Base-by-base conservation (phyloP, 2,113 vertebrate genomes). In the Scomber scombrus region DNA sequence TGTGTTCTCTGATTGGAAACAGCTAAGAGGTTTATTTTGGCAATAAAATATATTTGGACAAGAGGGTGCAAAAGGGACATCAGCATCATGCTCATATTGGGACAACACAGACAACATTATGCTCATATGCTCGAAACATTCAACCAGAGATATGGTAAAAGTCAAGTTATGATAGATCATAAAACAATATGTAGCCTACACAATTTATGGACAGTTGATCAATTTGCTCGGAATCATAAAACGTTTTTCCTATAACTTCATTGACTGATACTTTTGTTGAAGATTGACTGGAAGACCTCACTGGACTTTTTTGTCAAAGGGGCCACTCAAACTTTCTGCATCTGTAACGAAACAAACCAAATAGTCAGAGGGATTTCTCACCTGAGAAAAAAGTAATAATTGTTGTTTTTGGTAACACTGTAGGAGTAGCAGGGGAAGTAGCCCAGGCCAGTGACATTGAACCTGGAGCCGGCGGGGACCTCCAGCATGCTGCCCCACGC, bases 401-500 rank as follows among this genome's bases (percentile, higher is more conserved):
- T 94, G 89, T 95, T 96, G 90, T 95, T 94, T 78, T 94, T 92
- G 80, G 92, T 90, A 80, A 96, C 95, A 60, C 93, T 96, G 93
- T 96, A 96, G 5, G 96, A 93, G 91, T 95, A 93, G 85, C 96
- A 96, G 57, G 91, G 94, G 82, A 96, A 95, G 82, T 96, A 96
- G 0, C 96, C 96, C 65, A 96, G 88, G 26, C 96, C 96, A 21
- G 94, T 95, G 80, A 96, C 93, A 80, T 96, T 96, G 31, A 96
- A 95, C 86, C 94, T 88, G 85, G 96, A 96, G 8, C 95, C 96
- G 4, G 95, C 93, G 3, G 96, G 96, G 23, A 96, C 94, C 92
- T 96, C 95, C 89, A 96, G 87, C 96, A 96, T 96, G 92, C 94
- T 95, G 62, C 95, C 96, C 96, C 96, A 96, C 31, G 95, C 95